These are phyloP conservation scores for Diceros bicornis DNA, from an alignment of 2,797 vertebrate genomes.

Conservation along the genomic window DNA sequence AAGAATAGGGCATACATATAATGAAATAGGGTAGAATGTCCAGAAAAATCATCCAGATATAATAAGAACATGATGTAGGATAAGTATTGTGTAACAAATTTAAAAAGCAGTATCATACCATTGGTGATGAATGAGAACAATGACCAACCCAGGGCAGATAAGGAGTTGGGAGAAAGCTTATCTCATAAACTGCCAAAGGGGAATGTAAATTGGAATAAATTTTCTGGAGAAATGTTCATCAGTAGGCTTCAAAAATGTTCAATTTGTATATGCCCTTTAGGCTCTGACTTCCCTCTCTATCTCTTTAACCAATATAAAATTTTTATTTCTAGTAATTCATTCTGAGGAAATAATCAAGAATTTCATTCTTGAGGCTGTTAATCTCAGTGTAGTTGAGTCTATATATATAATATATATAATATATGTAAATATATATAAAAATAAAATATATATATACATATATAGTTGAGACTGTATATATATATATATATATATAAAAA, in stretches of 20 bases:
- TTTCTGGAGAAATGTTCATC: not conserved
- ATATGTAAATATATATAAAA: too few species aligned
- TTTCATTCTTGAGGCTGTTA: not conserved
- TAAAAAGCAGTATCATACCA: not conserved
- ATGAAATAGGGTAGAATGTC: not conserved
- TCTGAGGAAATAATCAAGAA: not conserved
- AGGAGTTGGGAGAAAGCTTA: not conserved
- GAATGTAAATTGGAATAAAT: not conserved
- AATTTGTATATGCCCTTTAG: not conserved
- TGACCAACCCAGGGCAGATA: not conserved
- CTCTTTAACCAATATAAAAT: not conserved
- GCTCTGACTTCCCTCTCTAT: not conserved
- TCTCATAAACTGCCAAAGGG: not conserved
- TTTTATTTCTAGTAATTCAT: conserved; percentile 7
- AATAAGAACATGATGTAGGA: not conserved
- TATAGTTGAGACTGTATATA: not conserved
- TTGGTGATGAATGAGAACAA: not conserved
- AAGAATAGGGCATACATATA: not conserved
- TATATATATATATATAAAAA: not conserved
- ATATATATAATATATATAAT: not conserved
- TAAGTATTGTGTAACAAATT: not conserved
- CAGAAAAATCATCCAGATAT: not conserved
- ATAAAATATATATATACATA: not conserved
- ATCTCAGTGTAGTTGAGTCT: not conserved
- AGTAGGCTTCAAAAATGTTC: not conserved